Evolutionary conservation across 2,113 vertebrate genomes (phyloP).

Genomic region (Dascyllus trimaculatus): DNA sequence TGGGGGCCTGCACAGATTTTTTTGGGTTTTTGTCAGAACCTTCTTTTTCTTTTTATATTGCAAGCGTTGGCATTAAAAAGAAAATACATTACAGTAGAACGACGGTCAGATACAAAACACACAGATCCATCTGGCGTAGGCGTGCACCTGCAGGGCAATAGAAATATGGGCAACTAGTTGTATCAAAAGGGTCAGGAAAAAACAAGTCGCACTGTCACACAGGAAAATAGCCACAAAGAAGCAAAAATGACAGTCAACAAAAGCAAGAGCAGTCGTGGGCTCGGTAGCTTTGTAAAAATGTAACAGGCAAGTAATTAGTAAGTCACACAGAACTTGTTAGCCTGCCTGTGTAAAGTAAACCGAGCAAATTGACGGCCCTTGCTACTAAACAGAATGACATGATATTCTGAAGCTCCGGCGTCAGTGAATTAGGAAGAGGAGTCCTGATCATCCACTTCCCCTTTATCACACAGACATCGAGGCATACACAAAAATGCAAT

Average conservation of each 20-base stretch:
- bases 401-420: conserved; percentile 13
- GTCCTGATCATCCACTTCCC: conserved; percentile 25
- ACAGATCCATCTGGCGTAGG: conserved; percentile 20
- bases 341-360: conserved; percentile 20
- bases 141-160: conserved; percentile 25
- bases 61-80: conserved; percentile 2
- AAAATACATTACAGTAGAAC: conserved; percentile 10
- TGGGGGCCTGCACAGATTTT: conserved; percentile 23
- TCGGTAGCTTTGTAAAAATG: conserved; percentile 14
- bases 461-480: conserved; percentile 12
- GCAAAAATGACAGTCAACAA: conserved; percentile 16
- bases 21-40: conserved; percentile 8
- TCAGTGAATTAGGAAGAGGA: conserved; percentile 40
- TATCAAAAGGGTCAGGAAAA: conserved; percentile 41
- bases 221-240: neutral
- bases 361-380: conserved; percentile 21
- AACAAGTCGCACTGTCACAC: conserved; percentile 37
- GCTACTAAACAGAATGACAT: conserved; percentile 8
- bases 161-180: conserved; percentile 16
- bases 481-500: conserved; percentile 29
- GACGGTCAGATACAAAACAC: neutral
- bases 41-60: neutral
- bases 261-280: conserved; percentile 6
- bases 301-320: conserved; percentile 46
- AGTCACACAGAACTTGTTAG: conserved; percentile 15